Evolutionary conservation across 2,888 invertebrate species (phyloP), one percentile per base, ranked within the genome.

Genomic region (Drosophila sordidula): DNA sequence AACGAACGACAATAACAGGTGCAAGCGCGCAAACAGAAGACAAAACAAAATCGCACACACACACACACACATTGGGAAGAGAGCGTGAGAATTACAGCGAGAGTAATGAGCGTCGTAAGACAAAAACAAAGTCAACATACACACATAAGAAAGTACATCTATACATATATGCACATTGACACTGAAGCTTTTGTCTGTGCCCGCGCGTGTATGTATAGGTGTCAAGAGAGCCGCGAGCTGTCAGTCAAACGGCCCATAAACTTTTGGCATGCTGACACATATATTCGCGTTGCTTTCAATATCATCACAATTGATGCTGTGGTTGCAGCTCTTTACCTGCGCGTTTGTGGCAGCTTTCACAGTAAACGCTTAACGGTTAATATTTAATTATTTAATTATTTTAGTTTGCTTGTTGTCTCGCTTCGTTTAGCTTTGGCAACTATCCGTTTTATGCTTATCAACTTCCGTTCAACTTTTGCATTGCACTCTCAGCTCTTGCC

Each of bases 191-290:
- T 62, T 42, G 22, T 16, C 14, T 41, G 26, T 14, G 36, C 25
- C 26, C 34, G 18, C 34, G 36, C 51, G 6, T 52, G 38, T 16
- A 22, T 51, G 32, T 34, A 32, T 63, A 14, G 51, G 25, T 42
- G n/a, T 59, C 22, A 47, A 36, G 55, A 55, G 65, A 65, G 42
- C n/a, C 8, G 42, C 50, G 55, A 58, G 39, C 45, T 55, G 55
- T 47, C 18, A 29, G 36, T 34, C 36, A 46, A 44, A 39, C 34
- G 51, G 29, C 58, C 52, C 56, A 50, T 64, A 63, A 66, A 68
- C 63, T 68, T 75, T 69, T 82, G 88, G 67, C 86, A 85, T 66
- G 74, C 71, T 87, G 88, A 87, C 83, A 87, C 29, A 29, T 9
- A 29, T 14, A 45, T 57, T 57, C 32, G 41, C 38, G 25, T 34